Evolutionary conservation across 2,797 vertebrate species (phyloP).

Genomic region (Podarcis siculus): DNA sequence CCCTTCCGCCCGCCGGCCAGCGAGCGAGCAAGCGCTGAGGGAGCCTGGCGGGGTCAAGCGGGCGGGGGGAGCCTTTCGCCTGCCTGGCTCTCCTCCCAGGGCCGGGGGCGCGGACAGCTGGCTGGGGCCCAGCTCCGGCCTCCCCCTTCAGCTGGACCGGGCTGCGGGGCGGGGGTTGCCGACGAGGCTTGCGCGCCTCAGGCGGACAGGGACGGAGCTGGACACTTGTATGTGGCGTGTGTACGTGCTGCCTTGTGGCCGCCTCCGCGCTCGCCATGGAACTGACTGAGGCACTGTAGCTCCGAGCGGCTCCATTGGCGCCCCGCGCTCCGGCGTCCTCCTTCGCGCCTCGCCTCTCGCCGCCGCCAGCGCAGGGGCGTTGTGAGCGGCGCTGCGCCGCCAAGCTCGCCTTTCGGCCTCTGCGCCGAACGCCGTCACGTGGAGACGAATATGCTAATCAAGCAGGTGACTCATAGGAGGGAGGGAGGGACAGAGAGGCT

Average conservation of each 20-base stretch:
- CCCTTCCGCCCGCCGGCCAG: too few relatives aligned
- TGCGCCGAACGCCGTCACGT: neutral
- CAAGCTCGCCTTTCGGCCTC: neutral
- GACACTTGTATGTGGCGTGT: neutral
- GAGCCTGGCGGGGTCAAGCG: neutral
- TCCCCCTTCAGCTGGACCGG: neutral
- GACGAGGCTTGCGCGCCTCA: neutral
- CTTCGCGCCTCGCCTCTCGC: neutral
- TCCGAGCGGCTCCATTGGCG: neutral
- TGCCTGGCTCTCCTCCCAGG: neutral
- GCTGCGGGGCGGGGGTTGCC: too few relatives aligned
- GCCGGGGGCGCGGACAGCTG: neutral
- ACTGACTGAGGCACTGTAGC: neutral
- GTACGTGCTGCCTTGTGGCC: neutral
- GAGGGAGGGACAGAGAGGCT: too few relatives aligned
- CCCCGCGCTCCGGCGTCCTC: neutral
- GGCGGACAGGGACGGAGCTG: neutral
- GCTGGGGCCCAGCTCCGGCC: neutral
- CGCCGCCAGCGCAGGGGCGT: neutral
- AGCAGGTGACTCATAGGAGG: slow-evolving; percentile 15
- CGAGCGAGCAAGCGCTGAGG: neutral
- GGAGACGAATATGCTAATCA: slow-evolving; percentile 1
- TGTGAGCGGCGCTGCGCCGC: neutral
- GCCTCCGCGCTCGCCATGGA: neutral
- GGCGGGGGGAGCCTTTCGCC: neutral